phyloP scores from a whole-genome alignment of 2,888 invertebrate genomes.

The Scotopteryx bipunctaria region DNA sequence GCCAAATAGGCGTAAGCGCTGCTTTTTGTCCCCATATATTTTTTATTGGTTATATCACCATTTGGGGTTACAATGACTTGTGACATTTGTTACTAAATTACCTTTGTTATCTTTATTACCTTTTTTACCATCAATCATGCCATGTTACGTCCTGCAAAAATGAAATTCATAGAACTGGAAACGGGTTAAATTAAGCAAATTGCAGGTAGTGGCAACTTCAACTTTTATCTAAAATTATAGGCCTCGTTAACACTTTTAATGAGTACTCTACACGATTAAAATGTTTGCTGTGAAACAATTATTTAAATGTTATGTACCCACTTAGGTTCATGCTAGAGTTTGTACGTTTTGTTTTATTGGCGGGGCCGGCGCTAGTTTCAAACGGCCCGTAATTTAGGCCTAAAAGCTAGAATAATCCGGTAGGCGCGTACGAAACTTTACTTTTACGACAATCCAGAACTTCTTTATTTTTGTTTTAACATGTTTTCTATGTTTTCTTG shows the following conservation, averaged over 20 bases:
- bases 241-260: conserved; percentile 31
- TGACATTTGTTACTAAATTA: conserved; percentile 48
- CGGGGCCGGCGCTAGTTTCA: conserved; percentile 39
- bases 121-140: conserved; percentile 29
- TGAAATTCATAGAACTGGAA: conserved; percentile 9
- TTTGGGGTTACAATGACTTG: conserved; percentile 47
- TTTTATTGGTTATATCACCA: conserved; percentile 69
- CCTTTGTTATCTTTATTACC: conserved; percentile 28
- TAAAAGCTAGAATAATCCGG: conserved; percentile 45
- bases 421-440: conserved; percentile 19
- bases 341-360: conserved; percentile 23
- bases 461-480: conserved; percentile 20
- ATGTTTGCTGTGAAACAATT: conserved; percentile 39
- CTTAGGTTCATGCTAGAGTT: conserved; percentile 14
- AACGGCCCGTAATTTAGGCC: conserved; percentile 44
- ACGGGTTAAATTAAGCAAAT: conserved; percentile 30
- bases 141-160: conserved; percentile 7
- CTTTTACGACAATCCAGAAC: conserved; percentile 12
- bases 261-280: conserved; percentile 40
- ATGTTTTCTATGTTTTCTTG: conserved; percentile 27
- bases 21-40: conserved; percentile 62
- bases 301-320: conserved; percentile 41
- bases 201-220: conserved; percentile 29
- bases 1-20: conserved; percentile 62
- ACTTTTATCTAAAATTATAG: conserved; percentile 34